Base-by-base conservation (phyloP, 2,888 invertebrate species). In the Tineola bisselliella region DNA sequence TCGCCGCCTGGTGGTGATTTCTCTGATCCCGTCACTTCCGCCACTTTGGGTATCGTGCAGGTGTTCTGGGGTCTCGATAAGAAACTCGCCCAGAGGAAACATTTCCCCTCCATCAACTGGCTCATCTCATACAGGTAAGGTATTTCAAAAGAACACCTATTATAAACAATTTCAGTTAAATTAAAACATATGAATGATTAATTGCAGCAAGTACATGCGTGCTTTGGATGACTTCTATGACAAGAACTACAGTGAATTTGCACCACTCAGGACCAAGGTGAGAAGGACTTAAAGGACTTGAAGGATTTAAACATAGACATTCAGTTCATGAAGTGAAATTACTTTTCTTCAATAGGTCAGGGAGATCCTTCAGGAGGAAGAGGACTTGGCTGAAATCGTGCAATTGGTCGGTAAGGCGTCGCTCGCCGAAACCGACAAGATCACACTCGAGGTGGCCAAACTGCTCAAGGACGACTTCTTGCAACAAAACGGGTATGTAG, bases 41-140 rank as follows among this genome's bases (percentile, higher is more conserved):
- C 99, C 63, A 99, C 99, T 13, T 91, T 99, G 64, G 96, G 97
- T 89, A 99, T 99, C 79, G 98, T 98, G 64, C 98, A 99, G 84
- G 99, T 99, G 86, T 99, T 99, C 90, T 99, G 99, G 99, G 99
- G 99, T 64, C 88, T 99, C 74, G 99, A 99, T 88, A 99, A 99
- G 88, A 99, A 98, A 79, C 90, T 99, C 64, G 99, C 99, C 0
- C 99, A 99, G 88, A 91, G 99, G 69, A 99, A 99, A 83, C 99
- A 99, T 89, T 99, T 99, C 91, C 99, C 99, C 63, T 98, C 98
- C 69, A 97, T 99, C 89, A 99, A 99, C 88, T 99, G 99, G 99
- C 93, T 99, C 71, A 99, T 99, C 84, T 98, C 98, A 1, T 96
- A 96, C 91, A 90, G 90, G 89, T 89, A 63, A 19, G 2, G 38